A percentile compares a stretch with the other conserved stretches of the same genome.
These are phyloP conservation scores for Metaphire vulgaris DNA, from an alignment of 1,140 invertebrate genomes.

Conservation along the genomic window DNA sequence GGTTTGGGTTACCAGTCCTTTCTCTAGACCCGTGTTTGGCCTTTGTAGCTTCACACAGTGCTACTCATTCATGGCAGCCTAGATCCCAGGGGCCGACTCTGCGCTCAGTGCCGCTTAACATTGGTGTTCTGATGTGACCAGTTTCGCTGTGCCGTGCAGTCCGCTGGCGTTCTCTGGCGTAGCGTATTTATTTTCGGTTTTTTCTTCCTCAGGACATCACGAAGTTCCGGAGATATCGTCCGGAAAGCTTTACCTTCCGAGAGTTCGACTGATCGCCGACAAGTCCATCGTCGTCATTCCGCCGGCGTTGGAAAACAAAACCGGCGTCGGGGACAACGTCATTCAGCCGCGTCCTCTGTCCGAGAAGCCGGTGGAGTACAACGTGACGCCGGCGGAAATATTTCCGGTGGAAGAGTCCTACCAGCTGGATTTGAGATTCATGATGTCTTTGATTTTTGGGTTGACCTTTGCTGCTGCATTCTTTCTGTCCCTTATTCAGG, in stretches of 20 bases:
- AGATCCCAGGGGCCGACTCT: too few relatives aligned
- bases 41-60: too few relatives aligned
- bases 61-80: too few relatives aligned
- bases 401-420: neutral
- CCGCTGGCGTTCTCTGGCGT: too few relatives aligned
- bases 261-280: neutral
- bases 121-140: too few relatives aligned
- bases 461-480: neutral
- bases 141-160: too few relatives aligned
- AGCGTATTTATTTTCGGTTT: neutral
- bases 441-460: neutral
- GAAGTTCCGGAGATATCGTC: conserved; percentile 7
- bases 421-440: neutral
- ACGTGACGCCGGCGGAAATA: neutral
- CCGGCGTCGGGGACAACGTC: neutral
- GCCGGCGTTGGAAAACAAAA: neutral
- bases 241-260: neutral
- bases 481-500: too few relatives aligned
- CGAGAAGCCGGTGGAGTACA: neutral
- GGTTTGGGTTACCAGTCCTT: too few relatives aligned
- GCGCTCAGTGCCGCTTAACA: too few relatives aligned
- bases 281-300: neutral
- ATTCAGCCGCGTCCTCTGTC: neutral
- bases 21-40: too few relatives aligned
- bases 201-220: neutral